phyloP scores from a whole-genome alignment of 1,140 invertebrate genomes.

The Phymastichus coffea region DNA sequence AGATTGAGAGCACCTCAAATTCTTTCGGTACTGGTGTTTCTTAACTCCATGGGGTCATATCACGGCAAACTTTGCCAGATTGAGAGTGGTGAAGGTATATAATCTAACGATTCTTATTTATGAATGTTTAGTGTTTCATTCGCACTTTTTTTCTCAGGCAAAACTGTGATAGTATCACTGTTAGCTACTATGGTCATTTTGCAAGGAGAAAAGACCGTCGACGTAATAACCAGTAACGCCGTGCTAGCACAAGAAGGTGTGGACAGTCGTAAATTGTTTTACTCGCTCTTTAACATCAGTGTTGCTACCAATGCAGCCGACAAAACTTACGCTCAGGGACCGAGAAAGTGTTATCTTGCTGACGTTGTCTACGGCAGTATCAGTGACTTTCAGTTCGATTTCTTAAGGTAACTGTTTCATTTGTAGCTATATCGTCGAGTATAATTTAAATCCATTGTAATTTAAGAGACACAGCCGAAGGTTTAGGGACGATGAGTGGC shows the following conservation, averaged over 20 bases:
- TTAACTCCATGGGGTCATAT: background rate
- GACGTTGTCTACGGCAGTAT: slow-evolving; percentile 42
- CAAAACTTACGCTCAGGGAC: slow-evolving; percentile 31
- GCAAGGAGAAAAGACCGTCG: slow-evolving; percentile 29
- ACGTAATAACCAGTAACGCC: slow-evolving; percentile 41
- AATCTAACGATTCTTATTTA: too few relatives aligned
- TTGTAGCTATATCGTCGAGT: background rate
- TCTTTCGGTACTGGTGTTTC: slow-evolving; percentile 22
- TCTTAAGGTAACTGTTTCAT: slow-evolving; percentile 27
- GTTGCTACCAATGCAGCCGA: slow-evolving; percentile 38
- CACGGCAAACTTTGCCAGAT: slow-evolving; percentile 26
- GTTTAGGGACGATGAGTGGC: slow-evolving; percentile 33
- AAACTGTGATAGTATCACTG: slow-evolving; percentile 38
- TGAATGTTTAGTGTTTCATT: background rate
- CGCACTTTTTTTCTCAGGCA: slow-evolving; percentile 32
- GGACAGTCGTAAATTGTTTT: slow-evolving; percentile 32
- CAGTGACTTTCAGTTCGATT: slow-evolving; percentile 43
- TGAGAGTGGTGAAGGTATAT: slow-evolving; percentile 35
- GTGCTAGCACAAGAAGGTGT: slow-evolving; percentile 38
- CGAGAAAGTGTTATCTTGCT: slow-evolving; percentile 26
- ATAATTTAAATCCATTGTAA: background rate
- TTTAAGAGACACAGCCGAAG: slow-evolving; percentile 35
- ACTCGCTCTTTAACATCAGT: slow-evolving; percentile 34
- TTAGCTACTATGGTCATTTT: slow-evolving; percentile 33
- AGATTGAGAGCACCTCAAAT: slow-evolving; percentile 21